A percentile compares a stretch with the other conserved stretches of the same genome.
Evolutionary conservation across 2,113 vertebrate species (phyloP).

Genomic region (Tamias sibiricus): DNA sequence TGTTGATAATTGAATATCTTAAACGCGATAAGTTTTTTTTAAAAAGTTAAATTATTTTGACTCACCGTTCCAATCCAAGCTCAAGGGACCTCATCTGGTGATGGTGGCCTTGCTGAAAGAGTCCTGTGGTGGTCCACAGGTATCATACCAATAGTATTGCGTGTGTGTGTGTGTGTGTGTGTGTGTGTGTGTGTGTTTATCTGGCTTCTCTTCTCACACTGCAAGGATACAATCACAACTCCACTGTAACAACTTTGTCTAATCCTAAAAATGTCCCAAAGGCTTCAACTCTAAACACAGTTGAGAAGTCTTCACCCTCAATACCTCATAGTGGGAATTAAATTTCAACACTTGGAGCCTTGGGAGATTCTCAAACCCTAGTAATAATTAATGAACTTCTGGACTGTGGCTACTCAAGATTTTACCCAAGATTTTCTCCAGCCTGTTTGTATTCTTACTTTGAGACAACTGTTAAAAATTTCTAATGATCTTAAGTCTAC

Average conservation of each 20-base stretch:
- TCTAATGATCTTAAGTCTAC: background rate
- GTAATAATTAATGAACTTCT: background rate
- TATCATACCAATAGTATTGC: background rate
- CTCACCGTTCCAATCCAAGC: background rate
- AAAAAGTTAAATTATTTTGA: background rate
- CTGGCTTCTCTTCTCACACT: background rate
- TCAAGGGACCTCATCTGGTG: background rate
- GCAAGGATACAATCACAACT: background rate
- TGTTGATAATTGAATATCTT: background rate
- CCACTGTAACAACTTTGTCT: background rate
- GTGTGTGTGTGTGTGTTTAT: background rate
- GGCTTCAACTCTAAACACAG: background rate
- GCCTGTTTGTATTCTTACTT: background rate
- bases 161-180: background rate
- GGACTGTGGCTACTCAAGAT: too few species aligned
- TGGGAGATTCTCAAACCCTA: background rate
- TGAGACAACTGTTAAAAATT: background rate
- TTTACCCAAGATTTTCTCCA: background rate
- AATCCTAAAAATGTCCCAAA: background rate
- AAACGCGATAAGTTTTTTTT: background rate
- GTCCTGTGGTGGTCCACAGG: background rate
- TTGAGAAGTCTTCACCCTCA: background rate
- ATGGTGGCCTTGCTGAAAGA: background rate
- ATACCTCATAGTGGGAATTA: background rate
- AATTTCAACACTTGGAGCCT: background rate